phyloP scores from a whole-genome alignment of 1,140 invertebrate genomes.

The Bombus fervidus region DNA sequence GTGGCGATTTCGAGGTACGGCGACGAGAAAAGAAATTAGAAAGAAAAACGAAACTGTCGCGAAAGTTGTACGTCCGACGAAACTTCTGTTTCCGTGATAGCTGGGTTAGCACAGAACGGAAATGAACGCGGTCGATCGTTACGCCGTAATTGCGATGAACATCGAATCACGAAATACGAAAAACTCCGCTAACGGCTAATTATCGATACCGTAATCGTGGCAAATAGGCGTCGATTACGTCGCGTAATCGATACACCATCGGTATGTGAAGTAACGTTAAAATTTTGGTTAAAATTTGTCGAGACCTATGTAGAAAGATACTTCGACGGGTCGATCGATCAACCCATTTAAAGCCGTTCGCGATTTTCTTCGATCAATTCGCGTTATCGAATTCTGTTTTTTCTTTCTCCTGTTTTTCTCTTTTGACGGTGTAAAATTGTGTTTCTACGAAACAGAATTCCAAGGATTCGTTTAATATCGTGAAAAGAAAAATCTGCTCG shows the following conservation, averaged over 20 bases:
- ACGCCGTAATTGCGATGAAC: not conserved
- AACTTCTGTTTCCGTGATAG: constrained; percentile 30
- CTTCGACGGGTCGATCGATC: too few species aligned
- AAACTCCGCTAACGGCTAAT: not conserved
- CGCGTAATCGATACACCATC: not conserved
- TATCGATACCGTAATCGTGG: not conserved
- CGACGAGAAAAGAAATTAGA: constrained; percentile 56
- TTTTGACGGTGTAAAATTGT: too few species aligned
- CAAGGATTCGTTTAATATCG: too few species aligned
- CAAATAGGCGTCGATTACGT: not conserved
- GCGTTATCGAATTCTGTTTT: too few species aligned
- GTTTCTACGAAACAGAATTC: too few species aligned
- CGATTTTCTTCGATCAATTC: too few species aligned
- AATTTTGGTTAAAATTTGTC: too few species aligned
- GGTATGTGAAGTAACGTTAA: too few species aligned
- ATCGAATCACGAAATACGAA: not conserved
- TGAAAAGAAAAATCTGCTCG: too few species aligned
- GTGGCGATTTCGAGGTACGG: constrained; percentile 35
- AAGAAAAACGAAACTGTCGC: constrained; percentile 42
- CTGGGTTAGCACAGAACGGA: not conserved
- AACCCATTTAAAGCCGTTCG: too few species aligned
- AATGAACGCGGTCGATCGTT: not conserved
- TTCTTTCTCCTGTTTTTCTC: too few species aligned
- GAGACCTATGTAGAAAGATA: too few species aligned
- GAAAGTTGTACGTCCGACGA: constrained; percentile 9